Conservation (phyloP, 2,888 invertebrate genomes). For the Drosophila birchii region DNA sequence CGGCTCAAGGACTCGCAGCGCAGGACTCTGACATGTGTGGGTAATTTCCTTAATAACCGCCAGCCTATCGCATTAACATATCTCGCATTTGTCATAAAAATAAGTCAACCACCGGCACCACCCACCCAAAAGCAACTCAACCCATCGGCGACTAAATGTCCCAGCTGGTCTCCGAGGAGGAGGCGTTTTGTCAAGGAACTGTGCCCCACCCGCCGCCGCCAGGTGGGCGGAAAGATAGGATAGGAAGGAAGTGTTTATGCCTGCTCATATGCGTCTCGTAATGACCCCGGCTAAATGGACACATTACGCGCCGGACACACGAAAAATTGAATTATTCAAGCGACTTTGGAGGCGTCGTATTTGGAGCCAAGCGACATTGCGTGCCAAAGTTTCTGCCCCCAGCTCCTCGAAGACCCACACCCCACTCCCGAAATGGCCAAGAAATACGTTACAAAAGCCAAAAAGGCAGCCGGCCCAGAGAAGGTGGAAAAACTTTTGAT, state of each 20-base stretch:
- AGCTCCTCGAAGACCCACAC: slow-evolving; percentile 4
- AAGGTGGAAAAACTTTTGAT: slow-evolving; percentile 23
- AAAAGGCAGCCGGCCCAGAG: slow-evolving; percentile 24
- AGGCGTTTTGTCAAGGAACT: slow-evolving; percentile 77
- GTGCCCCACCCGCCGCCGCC: slow-evolving; percentile 20
- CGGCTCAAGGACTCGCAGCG: slow-evolving; percentile 56
- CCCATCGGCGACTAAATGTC: slow-evolving; percentile 7
- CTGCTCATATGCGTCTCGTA: slow-evolving; percentile 66
- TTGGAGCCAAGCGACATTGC: slow-evolving; percentile 49
- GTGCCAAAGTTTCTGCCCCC: slow-evolving; percentile 44
- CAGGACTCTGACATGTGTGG: slow-evolving; percentile 61
- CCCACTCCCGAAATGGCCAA: slow-evolving; percentile 15
- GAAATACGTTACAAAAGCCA: slow-evolving; percentile 62
- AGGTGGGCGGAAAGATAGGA: slow-evolving; percentile 16
- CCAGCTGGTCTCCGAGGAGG: slow-evolving; percentile 29
- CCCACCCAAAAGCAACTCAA: slow-evolving; percentile 10
- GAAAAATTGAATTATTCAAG: slow-evolving; percentile 76
- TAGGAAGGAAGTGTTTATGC: slow-evolving; percentile 70
- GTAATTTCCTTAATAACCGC: slow-evolving; percentile 79
- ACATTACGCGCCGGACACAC: slow-evolving; percentile 68
- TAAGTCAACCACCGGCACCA: slow-evolving; percentile 61
- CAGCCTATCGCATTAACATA: slow-evolving; percentile 77
- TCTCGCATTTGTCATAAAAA: slow-evolving; percentile 77
- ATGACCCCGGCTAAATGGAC: slow-evolving; percentile 75
- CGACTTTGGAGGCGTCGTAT: slow-evolving; percentile 62